phyloP scores from a whole-genome alignment of 2,113 vertebrate genomes.

The Pseudopipra pipra region DNA sequence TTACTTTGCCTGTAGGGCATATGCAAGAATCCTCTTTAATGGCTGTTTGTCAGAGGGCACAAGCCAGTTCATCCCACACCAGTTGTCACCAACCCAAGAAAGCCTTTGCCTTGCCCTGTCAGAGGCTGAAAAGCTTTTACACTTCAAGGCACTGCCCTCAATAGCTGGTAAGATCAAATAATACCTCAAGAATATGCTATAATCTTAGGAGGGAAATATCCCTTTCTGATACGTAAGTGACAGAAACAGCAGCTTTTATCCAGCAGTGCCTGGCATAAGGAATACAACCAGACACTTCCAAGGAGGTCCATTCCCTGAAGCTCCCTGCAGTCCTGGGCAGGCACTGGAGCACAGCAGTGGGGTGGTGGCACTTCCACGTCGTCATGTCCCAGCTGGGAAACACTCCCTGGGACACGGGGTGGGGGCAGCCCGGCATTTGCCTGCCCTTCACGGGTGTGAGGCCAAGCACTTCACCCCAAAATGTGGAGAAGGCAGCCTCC shows the following conservation, averaged over 20 bases:
- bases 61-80: neutral
- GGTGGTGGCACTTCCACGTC: neutral
- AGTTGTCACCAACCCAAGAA: neutral
- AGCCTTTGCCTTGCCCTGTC: neutral
- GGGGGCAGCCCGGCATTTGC: rapidly evolving
- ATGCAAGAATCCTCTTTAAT: neutral
- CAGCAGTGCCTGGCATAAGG: neutral
- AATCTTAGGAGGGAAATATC: rapidly evolving
- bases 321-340: neutral
- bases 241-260: neutral
- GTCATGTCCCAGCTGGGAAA: neutral
- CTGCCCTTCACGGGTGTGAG: rapidly evolving
- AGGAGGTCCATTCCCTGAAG: neutral
- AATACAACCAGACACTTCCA: neutral
- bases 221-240: neutral
- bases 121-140: neutral
- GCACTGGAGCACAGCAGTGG: neutral
- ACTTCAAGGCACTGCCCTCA: neutral
- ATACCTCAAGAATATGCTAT: neutral
- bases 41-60: neutral
- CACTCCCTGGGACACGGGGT: rapidly evolving
- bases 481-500: neutral
- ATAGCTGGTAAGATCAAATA: neutral
- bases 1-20: neutral
- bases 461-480: rapidly evolving